Evolutionary conservation across 1,140 invertebrate genomes (phyloP).

Genomic region (Orchestia grillus): DNA sequence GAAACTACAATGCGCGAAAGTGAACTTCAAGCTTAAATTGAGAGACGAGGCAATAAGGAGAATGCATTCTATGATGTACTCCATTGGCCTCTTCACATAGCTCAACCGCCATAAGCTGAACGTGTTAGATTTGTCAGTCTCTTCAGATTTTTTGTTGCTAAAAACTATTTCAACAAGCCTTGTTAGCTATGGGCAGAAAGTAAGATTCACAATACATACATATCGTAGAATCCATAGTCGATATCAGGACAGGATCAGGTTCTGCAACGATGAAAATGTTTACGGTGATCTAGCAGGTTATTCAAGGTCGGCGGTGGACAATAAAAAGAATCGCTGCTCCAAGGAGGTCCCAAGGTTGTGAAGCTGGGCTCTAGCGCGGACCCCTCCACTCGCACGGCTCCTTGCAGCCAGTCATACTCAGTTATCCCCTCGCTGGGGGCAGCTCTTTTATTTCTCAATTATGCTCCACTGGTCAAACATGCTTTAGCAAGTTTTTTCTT

Average conservation of each 20-base stretch:
- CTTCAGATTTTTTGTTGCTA: neutral
- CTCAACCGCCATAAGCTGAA: neutral
- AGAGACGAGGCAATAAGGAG: neutral
- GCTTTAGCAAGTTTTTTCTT: neutral
- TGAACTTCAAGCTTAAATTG: neutral
- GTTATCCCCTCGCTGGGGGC: neutral
- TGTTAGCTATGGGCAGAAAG: neutral
- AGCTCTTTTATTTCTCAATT: neutral
- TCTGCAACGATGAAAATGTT: neutral
- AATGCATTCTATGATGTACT: neutral
- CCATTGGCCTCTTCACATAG: neutral
- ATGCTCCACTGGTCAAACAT: neutral
- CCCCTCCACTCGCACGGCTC: neutral
- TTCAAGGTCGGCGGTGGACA: neutral
- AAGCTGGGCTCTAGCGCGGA: neutral
- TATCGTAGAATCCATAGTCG: neutral
- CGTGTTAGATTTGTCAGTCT: neutral
- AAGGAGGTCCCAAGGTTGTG: neutral
- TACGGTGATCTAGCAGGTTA: neutral
- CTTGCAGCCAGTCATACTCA: neutral
- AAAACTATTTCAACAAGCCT: neutral
- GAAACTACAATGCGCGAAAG: neutral
- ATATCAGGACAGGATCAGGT: neutral
- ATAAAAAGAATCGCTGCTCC: neutral
- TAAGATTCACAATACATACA: neutral